Percentiles rank a stretch among this genome's conserved stretches.
These are phyloP conservation scores for Sebastes vulpes DNA, from an alignment of 2,797 vertebrate genomes.

Conservation along the genomic window DNA sequence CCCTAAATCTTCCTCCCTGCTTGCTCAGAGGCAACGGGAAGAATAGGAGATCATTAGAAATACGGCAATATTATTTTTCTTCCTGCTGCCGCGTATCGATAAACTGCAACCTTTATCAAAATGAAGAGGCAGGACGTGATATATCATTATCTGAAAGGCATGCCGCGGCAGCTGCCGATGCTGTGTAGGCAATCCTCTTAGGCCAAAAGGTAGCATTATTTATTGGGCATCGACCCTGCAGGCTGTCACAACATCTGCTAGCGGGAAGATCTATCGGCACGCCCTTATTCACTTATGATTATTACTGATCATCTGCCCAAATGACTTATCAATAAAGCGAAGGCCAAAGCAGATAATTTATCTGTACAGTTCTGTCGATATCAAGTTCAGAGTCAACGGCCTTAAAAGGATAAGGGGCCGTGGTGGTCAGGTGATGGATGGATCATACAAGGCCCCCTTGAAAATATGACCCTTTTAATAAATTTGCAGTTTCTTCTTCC, in stretches of 20 bases:
- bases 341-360: conserved; percentile 83
- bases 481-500: conserved; percentile 64
- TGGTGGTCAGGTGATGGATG: conserved; percentile 81
- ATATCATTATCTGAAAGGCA: conserved; percentile 80
- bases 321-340: conserved; percentile 89
- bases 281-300: conserved; percentile 90
- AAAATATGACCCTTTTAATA: conserved; percentile 85
- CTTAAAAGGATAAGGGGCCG: conserved; percentile 85
- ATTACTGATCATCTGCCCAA: conserved; percentile 91
- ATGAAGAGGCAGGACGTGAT: conserved; percentile 69
- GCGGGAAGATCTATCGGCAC: conserved; percentile 75
- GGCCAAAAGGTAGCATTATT: conserved; percentile 74
- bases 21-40: conserved; percentile 61
- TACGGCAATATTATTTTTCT: conserved; percentile 75
- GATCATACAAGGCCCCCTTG: conserved; percentile 40
- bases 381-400: conserved; percentile 84
- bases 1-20: conserved; percentile 76
- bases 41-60: conserved; percentile 77
- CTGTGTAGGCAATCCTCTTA: conserved; percentile 81
- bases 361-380: conserved; percentile 89
- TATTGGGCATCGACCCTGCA: conserved; percentile 51
- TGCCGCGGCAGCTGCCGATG: conserved; percentile 55
- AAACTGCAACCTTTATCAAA: conserved; percentile 79
- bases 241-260: conserved; percentile 62
- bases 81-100: conserved; percentile 66